Percentiles rank a stretch among this genome's conserved stretches.
Conservation (phyloP, 2,797 vertebrate species). For the Zalophus californianus region DNA sequence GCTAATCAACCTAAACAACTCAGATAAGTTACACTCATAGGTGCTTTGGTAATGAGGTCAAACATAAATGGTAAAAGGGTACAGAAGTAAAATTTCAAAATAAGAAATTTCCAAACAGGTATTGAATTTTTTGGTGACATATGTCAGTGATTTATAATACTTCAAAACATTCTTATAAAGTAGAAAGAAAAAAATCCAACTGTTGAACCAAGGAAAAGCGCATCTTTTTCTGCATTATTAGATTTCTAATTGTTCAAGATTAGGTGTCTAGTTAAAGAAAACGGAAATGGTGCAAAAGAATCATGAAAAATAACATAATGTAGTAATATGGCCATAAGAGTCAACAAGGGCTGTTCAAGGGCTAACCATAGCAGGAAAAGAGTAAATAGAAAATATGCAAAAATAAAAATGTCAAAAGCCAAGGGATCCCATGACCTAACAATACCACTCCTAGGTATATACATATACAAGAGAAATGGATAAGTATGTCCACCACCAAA, state of each 20-base stretch:
- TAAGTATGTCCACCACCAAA: neutral
- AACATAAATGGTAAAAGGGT: neutral
- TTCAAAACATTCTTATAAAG: conserved; percentile 32
- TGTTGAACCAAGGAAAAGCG: neutral
- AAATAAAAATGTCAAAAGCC: neutral
- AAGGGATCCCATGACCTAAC: neutral
- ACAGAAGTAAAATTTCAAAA: neutral
- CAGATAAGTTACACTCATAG: neutral
- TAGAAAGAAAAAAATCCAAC: neutral
- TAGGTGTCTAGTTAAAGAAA: neutral
- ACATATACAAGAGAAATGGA: neutral
- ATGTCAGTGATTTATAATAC: neutral
- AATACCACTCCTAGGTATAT: neutral
- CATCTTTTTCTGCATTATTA: neutral
- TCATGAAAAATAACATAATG: neutral
- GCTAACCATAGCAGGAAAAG: neutral
- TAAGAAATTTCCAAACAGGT: neutral
- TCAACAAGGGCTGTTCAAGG: neutral
- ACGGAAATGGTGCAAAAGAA: neutral
- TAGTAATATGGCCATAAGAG: neutral
- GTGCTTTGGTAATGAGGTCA: neutral
- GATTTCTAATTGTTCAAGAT: neutral
- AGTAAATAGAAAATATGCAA: neutral
- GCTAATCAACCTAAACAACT: neutral
- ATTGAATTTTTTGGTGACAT: neutral